Evolutionary conservation across 2,888 invertebrate species (phyloP).

Genomic region (Hoplodrina ambigua): DNA sequence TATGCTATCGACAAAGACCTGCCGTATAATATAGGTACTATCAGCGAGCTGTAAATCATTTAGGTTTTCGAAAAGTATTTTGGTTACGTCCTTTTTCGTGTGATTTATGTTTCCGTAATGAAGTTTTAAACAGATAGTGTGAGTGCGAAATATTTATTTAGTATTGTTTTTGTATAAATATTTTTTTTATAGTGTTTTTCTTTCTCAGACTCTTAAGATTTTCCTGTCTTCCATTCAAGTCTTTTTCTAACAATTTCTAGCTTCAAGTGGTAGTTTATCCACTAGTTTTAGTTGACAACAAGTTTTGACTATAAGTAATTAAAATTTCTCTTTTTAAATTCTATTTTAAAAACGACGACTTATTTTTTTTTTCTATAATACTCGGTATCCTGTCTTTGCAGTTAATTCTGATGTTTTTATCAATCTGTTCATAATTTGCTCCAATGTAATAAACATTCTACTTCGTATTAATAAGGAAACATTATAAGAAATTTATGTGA

Average conservation of each 20-base stretch:
- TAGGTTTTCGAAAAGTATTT: constrained; percentile 63
- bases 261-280: too few species aligned
- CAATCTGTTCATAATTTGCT: constrained; percentile 3
- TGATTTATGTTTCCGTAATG: constrained; percentile 63
- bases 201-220: neutral
- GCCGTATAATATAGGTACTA: constrained; percentile 73
- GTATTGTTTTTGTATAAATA: constrained; percentile 1
- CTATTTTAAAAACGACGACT: neutral
- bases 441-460: neutral
- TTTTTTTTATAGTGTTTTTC: neutral
- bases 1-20: constrained; percentile 82
- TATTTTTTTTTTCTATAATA: neutral
- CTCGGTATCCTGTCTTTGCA: too few species aligned
- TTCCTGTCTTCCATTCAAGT: neutral
- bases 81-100: constrained; percentile 62
- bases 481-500: constrained; percentile 28
- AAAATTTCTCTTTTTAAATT: too few species aligned
- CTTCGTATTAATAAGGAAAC: constrained; percentile 2
- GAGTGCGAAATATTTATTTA: constrained; percentile 19
- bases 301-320: too few species aligned
- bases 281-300: too few species aligned
- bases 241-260: too few species aligned
- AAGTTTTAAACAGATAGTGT: constrained; percentile 47
- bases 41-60: constrained; percentile 82
- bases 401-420: neutral